Percentiles rank a stretch among this genome's conserved stretches.
These are phyloP conservation scores for Otolemur garnettii DNA, from an alignment of 2,113 vertebrate species.

Conservation along the genomic window DNA sequence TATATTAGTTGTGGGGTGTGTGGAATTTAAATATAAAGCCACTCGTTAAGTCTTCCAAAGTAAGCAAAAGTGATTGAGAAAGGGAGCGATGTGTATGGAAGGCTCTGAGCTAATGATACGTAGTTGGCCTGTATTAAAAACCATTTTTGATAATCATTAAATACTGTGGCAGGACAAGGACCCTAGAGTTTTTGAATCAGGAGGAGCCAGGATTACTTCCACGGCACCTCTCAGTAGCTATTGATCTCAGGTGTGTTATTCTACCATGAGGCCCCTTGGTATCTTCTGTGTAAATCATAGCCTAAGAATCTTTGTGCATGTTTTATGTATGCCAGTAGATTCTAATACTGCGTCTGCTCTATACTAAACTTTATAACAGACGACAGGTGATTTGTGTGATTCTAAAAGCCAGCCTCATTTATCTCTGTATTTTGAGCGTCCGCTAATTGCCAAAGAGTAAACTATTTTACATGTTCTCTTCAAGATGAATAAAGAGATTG, in stretches of 20 bases:
- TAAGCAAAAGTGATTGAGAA: background rate
- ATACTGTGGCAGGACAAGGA: background rate
- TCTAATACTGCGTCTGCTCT: background rate
- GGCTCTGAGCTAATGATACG: background rate
- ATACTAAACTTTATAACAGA: background rate
- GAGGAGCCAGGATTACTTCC: background rate
- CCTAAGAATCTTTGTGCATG: background rate
- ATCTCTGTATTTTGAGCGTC: background rate
- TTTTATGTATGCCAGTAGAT: background rate
- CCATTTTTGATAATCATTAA: background rate
- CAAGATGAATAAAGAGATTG: background rate
- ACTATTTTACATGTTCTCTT: background rate
- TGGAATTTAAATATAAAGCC: background rate
- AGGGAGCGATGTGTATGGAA: background rate
- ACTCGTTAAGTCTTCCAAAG: background rate
- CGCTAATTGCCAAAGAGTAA: background rate
- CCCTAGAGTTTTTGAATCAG: background rate
- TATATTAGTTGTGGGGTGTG: background rate
- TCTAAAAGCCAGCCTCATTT: background rate
- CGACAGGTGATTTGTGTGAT: background rate
- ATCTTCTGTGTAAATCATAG: background rate
- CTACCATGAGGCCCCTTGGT: accelerated
- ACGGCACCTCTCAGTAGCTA: background rate
- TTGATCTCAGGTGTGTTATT: background rate
- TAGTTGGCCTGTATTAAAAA: background rate